Base-by-base conservation (phyloP, 2,888 invertebrate species). In the Zonitis immaculata region DNA sequence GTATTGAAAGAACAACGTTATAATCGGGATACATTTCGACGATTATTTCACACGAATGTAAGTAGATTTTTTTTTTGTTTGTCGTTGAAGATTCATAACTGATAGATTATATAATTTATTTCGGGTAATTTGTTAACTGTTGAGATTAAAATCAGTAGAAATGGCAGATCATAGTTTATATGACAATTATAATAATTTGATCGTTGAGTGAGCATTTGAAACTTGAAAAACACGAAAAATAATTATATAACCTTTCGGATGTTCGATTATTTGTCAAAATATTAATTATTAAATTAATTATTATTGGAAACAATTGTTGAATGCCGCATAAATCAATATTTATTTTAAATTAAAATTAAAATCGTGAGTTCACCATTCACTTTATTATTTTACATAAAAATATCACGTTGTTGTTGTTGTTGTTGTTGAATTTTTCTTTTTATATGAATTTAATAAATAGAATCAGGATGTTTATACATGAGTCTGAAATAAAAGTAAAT, bases 31-130 rank as follows among this genome's bases (percentile, higher is more conserved):
- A 74, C 79, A 1, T 80, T 88, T 64, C 81, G 84, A 61, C 78
- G 80, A 60, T 79, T 85, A 20, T 85, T 88, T 69, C 83, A 84
- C 61, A 83, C 85, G 71, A 84, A 84, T 85, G 89, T 88, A 73
- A 77, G 80, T 67, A 7, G 42, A 9, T 28, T 27, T 16, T n/a
- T n/a, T n/a, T n/a, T n/a, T n/a, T n/a, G n/a, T n/a, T 22, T 22
- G 22, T 5, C 22, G 5, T 7, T 26, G 1, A 26, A 26, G 1
- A 6, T 26, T 26, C 6, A 26, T 26, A 26, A 26, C 26, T 5
- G 26, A 26, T 26, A 26, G 6, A 26, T 26, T 26, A 26, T 6
- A 26, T 7, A 6, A 26, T 26, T 26, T 26, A n/a, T n/a, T 26
- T 6, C 6, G 26, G 6, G 6, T 26, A 26, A 26, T 26, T 26